These are phyloP conservation scores for Paramormyrops kingsleyae DNA, from an alignment of 2,113 vertebrate species.

Conservation along the genomic window DNA sequence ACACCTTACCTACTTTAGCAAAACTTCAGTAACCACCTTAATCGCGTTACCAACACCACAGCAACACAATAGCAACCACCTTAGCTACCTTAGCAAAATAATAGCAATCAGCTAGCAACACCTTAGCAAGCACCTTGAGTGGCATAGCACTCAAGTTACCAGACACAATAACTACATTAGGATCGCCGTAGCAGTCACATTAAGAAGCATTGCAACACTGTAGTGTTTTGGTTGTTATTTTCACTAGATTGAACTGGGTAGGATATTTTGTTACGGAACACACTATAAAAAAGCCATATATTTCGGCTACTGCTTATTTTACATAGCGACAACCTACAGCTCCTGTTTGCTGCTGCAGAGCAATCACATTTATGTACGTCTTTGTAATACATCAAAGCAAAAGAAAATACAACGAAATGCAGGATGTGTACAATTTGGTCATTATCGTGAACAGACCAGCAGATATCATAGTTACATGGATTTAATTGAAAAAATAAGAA, in stretches of 20 bases:
- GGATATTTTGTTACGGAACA: neutral
- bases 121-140: neutral
- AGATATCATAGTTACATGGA: neutral
- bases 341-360: neutral
- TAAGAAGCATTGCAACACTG: neutral
- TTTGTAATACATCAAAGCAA: neutral
- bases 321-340: neutral
- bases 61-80: neutral
- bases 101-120: neutral
- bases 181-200: neutral
- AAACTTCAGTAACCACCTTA: neutral
- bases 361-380: neutral
- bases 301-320: neutral
- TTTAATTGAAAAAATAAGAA: neutral
- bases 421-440: neutral
- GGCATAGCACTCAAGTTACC: neutral
- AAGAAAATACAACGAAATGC: neutral
- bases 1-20: no score
- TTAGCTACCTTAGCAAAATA: neutral
- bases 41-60: neutral
- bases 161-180: neutral
- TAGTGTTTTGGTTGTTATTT: neutral
- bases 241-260: neutral
- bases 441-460: neutral
- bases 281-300: neutral